A percentile compares a stretch with the other conserved stretches of the same genome.
phyloP scores from a whole-genome alignment of 2,113 vertebrate genomes.

The Ibidorhyncha struthersii region DNA sequence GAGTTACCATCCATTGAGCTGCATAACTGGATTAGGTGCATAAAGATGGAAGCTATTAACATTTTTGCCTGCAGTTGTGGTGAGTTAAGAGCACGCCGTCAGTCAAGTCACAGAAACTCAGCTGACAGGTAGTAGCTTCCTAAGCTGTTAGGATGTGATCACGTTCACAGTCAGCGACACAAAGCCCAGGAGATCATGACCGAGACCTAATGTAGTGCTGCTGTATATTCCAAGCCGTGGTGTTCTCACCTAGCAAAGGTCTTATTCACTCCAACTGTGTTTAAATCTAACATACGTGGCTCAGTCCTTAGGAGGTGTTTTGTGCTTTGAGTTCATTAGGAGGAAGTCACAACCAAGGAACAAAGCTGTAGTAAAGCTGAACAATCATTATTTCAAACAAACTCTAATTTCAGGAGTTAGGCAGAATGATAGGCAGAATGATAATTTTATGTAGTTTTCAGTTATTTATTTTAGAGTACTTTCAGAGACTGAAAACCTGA shows the following conservation, averaged over 20 bases:
- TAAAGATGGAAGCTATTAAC: background rate
- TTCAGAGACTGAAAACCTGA: background rate
- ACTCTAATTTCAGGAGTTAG: background rate
- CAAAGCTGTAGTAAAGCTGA: background rate
- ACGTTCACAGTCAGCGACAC: background rate
- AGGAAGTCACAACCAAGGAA: background rate
- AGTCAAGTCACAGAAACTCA: background rate
- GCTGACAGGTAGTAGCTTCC: background rate
- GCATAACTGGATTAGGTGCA: background rate
- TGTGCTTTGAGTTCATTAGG: background rate
- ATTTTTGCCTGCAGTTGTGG: background rate
- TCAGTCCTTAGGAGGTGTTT: background rate
- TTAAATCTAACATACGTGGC: background rate
- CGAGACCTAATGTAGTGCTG: background rate
- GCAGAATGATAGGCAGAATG: background rate
- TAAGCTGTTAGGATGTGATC: background rate
- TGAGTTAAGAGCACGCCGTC: background rate
- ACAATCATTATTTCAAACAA: background rate
- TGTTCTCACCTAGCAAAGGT: background rate
- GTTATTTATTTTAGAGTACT: background rate
- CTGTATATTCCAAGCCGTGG: background rate
- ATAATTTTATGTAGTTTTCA: background rate
- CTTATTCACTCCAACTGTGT: background rate
- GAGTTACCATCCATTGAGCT: background rate
- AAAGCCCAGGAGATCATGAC: background rate